Evolutionary conservation across 2,888 invertebrate species (phyloP), one percentile per base, ranked within the genome.

Genomic region (Hirtodrosophila duncani): DNA sequence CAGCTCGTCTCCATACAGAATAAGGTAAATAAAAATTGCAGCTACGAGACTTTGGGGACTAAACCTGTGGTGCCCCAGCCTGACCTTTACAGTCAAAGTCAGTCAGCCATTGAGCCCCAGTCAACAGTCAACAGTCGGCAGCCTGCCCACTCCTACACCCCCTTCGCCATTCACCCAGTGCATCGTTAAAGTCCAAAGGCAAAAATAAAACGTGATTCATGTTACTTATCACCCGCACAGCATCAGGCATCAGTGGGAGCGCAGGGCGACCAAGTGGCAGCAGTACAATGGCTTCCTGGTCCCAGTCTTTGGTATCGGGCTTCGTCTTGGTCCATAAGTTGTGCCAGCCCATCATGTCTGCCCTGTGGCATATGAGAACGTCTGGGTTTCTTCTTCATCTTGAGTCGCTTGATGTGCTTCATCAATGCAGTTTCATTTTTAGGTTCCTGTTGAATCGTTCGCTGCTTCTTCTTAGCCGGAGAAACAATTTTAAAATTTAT

Each of bases 221-320:
- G 82, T 80, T 71, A 72, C 80, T 78, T 78, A 78, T 78, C 78
- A 80, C 78, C 78, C 78, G 78, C 82, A 80, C 78, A 71, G 63
- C 78, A 78, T 77, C 57, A 36, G 14, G 23, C 31, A 41, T 53
- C 53, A 52, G 52, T 53, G 41, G 34, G 57, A 55, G 53, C 43
- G 30, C 38, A 31, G 34, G 37, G 30, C 30, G 44, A n/a, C 24
- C 14, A 10, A 39, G 48, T 53, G 38, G 53, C n/a, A n/a, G n/a
- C n/a, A 55, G 61, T 41, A 63, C 62, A 62, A 62, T 63, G 63
- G 57, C 57, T 63, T 56, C 58, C 51, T 57, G 58, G 59, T 50
- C 51, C 18, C 51, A 11, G 29, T 10, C 50, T 31, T 31, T 50
- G 50, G 51, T 24, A 37, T 38, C 30, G 49, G 27, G 5, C 9